Conservation (phyloP, 2,113 vertebrate species). For the Sturnus vulgaris region DNA sequence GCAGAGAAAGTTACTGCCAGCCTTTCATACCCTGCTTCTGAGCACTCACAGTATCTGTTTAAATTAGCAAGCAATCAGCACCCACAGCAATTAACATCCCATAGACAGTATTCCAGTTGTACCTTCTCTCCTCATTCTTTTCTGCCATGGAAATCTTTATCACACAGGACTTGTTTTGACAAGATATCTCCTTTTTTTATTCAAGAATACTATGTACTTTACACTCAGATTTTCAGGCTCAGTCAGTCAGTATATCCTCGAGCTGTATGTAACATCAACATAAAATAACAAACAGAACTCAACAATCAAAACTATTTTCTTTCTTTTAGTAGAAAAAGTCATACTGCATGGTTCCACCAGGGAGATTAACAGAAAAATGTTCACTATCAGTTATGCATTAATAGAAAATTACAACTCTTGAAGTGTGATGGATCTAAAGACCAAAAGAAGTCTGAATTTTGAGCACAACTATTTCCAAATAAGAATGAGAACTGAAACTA, state of each 20-base stretch:
- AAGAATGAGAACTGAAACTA: background rate
- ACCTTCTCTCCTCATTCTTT: background rate
- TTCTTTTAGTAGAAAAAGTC: background rate
- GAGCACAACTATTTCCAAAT: background rate
- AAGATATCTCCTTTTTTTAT: background rate
- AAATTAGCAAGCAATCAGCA: slow-evolving; percentile 7
- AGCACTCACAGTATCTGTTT: background rate
- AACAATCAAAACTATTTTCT: background rate
- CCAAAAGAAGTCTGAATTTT: background rate
- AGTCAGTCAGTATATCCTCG: background rate
- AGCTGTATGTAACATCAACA: background rate
- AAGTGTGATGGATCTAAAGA: background rate
- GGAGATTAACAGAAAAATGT: background rate
- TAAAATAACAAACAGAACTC: background rate
- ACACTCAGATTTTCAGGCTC: background rate
- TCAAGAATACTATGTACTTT: background rate
- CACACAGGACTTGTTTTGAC: background rate
- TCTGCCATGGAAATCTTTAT: background rate
- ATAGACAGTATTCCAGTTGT: background rate
- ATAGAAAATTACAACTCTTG: background rate
- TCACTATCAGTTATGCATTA: background rate
- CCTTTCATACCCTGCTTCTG: background rate
- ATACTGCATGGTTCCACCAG: background rate
- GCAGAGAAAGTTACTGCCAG: background rate
- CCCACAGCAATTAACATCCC: background rate